These are phyloP conservation scores for Suillia variegata DNA, from an alignment of 2,888 invertebrate genomes.

Conservation along the genomic window DNA sequence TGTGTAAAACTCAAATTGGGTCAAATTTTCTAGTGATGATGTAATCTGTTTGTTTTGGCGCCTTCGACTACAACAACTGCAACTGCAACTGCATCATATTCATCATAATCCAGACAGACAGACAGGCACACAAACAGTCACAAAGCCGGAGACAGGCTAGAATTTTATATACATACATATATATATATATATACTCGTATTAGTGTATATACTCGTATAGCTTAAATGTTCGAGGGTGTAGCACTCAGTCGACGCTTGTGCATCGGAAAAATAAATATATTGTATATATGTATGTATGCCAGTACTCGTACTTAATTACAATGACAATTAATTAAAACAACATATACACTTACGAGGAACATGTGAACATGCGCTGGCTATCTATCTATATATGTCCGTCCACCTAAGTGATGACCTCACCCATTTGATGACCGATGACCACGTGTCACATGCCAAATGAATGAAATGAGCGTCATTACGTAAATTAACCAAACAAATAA, in stretches of 20 bases:
- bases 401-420: conserved; percentile 49
- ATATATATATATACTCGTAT: conserved; percentile 16
- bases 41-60: too few species aligned
- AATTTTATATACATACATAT: conserved; percentile 18
- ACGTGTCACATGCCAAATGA: not conserved
- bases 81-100: too few species aligned
- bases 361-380: not conserved
- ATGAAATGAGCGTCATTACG: conserved; percentile 50
- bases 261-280: too few species aligned
- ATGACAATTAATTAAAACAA: conserved; percentile 20
- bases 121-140: too few species aligned
- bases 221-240: conserved; percentile 7
- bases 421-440: conserved; percentile 30
- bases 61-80: too few species aligned
- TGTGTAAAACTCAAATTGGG: too few species aligned
- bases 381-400: not conserved
- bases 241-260: too few species aligned
- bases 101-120: too few species aligned
- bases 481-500: conserved; percentile 55
- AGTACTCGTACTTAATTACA: conserved; percentile 50
- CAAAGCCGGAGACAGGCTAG: too few species aligned
- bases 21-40: too few species aligned
- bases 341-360: conserved; percentile 11
- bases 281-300: too few species aligned
- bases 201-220: too few species aligned